Conservation (phyloP, 2,113 vertebrate species). For the Corynorhinus townsendii region DNA sequence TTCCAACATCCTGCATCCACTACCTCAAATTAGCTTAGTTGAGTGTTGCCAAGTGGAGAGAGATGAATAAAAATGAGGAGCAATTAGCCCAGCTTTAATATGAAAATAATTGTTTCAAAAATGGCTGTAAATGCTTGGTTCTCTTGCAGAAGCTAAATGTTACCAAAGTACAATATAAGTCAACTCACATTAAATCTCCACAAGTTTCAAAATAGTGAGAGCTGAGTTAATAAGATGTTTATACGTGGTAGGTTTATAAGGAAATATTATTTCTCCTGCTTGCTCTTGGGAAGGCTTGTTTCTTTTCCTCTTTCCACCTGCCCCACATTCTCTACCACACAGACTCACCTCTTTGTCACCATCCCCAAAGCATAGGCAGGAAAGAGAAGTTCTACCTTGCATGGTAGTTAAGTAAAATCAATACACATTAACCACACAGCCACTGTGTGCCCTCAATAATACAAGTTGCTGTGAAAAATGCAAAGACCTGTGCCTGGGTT, state of each 20-base stretch:
- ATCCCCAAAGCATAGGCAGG: background rate
- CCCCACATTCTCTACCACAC: background rate
- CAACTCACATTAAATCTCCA: background rate
- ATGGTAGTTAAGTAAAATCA: background rate
- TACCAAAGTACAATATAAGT: background rate
- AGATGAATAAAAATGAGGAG: slow-evolving; percentile 10
- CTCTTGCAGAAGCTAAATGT: background rate
- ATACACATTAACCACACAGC: background rate
- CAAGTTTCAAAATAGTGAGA: background rate
- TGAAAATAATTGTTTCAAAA: slow-evolving; percentile 29
- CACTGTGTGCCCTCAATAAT: background rate
- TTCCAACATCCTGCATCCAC: background rate
- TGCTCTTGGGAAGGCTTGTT: background rate
- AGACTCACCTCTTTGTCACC: background rate
- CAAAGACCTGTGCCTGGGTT: background rate
- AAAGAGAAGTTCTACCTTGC: background rate
- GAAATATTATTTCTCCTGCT: background rate
- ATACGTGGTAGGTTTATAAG: background rate
- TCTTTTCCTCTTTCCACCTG: background rate
- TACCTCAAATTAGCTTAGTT: slow-evolving; percentile 24
- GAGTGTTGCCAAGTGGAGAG: background rate
- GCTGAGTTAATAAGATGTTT: background rate
- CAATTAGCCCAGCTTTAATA: slow-evolving; percentile 24
- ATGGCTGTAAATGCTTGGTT: background rate
- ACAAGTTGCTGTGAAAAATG: background rate